Conservation (phyloP, 1,140 invertebrate species). For the Sweltsa coloradensis region DNA sequence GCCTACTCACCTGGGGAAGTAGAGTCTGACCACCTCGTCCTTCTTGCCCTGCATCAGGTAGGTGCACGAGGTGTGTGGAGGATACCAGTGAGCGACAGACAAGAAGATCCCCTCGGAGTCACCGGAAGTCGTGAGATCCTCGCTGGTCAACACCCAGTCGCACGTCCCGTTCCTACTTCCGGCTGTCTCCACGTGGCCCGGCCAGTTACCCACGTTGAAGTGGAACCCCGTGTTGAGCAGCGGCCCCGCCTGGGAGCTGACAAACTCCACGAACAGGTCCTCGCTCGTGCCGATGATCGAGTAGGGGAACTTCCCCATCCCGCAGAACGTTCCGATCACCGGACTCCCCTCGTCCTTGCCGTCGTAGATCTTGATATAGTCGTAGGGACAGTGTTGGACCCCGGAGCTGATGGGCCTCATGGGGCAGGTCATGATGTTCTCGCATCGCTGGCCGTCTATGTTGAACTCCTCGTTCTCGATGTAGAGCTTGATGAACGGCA, state of each 20-base stretch:
- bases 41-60: slow-evolving; percentile 73
- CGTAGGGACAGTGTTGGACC: slow-evolving; percentile 67
- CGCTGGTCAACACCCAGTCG: slow-evolving; percentile 73
- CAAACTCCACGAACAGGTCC: slow-evolving; percentile 82
- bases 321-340: slow-evolving; percentile 80
- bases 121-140: slow-evolving; percentile 57
- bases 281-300: slow-evolving; percentile 82
- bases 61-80: slow-evolving; percentile 78
- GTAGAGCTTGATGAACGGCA: slow-evolving; percentile 82
- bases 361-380: slow-evolving; percentile 83
- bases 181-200: slow-evolving; percentile 75
- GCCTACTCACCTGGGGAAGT: slow-evolving; percentile 61
- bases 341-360: slow-evolving; percentile 75
- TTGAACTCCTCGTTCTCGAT: slow-evolving; percentile 90
- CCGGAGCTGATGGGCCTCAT: slow-evolving; percentile 78
- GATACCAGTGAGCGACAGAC: slow-evolving; percentile 85
- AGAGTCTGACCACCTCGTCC: slow-evolving; percentile 73
- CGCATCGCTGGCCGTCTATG: slow-evolving; percentile 83
- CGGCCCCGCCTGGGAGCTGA: slow-evolving; percentile 77
- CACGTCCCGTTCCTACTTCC: slow-evolving; percentile 73
- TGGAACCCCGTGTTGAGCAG: slow-evolving; percentile 83
- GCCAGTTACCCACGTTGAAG: slow-evolving; percentile 88
- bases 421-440: slow-evolving; percentile 89
- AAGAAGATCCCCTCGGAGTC: slow-evolving; percentile 77
- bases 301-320: slow-evolving; percentile 87